Conservation (phyloP, 2,113 vertebrate species). For the Eonycteris spelaea region DNA sequence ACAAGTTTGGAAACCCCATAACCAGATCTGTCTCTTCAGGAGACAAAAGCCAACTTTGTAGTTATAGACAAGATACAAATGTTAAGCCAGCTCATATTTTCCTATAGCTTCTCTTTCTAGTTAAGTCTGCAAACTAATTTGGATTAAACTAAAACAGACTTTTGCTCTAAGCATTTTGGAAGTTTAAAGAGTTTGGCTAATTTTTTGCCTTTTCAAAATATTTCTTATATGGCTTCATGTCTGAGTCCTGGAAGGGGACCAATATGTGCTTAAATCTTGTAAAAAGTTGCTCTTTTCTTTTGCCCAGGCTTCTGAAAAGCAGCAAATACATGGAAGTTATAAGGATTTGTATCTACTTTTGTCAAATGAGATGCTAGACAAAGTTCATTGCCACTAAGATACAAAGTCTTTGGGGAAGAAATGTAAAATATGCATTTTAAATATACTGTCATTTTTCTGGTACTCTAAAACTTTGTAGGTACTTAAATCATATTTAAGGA, state of each 20-base stretch:
- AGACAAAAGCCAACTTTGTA: conserved; percentile 72
- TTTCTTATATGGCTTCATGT: conserved; percentile 78
- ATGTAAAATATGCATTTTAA: neutral
- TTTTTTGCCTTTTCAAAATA: conserved; percentile 79
- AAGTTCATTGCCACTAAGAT: conserved; percentile 36
- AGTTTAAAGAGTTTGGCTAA: conserved; percentile 79
- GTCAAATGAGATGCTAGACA: conserved; percentile 30
- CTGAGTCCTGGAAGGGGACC: conserved; percentile 73
- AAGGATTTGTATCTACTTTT: conserved; percentile 40
- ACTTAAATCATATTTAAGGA: neutral
- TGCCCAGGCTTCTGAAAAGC: conserved; percentile 64
- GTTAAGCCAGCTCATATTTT: conserved; percentile 75
- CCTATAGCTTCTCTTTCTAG: conserved; percentile 76
- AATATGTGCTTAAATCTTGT: conserved; percentile 74
- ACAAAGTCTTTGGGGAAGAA: neutral
- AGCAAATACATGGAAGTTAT: conserved; percentile 28
- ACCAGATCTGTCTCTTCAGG: conserved; percentile 55
- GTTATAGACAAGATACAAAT: conserved; percentile 69
- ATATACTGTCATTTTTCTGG: neutral
- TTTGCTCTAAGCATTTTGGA: conserved; percentile 78
- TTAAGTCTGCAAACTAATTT: conserved; percentile 79
- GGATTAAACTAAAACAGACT: conserved; percentile 79
- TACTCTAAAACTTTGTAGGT: neutral
- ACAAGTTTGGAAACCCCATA: conserved; percentile 58
- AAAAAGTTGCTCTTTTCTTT: conserved; percentile 76